Base-by-base conservation (phyloP, 2,888 invertebrate genomes). In the Pherbina coryleti region DNA sequence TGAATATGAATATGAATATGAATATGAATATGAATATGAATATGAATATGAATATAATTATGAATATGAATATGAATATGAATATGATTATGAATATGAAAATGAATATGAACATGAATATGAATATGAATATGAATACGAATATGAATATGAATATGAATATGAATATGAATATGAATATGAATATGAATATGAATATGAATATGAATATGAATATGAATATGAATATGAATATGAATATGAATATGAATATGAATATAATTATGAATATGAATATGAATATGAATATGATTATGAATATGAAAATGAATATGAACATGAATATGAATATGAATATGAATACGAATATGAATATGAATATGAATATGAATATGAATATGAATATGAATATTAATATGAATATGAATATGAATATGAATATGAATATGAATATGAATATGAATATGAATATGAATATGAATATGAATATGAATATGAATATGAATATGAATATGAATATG, bases 291-390 rank as follows among this genome's bases (percentile, higher is more conserved):
- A 55, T 5, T 55, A 55, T 55, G 55, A 55, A 19, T 55, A 55
- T 55, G 55, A 55, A 19, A 14, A 55, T 55, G 55, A 55, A 19
- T 55, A 55, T 55, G 55, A 55, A 19, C 17, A 55, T 55, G 55
- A 55, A 19, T 55, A 55, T 55, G 55, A 55, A 19, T 55, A 55
- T 55, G 55, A 55, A 19, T 55, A 55, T 55, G 55, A 55, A 19
- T 55, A 55, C 17, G 55, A 55, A 19, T 55, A 55, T 55, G 55
- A 55, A 19, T 55, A 55, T 55, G 55, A 55, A 19, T 55, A 55
- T 55, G 55, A 53, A n/a, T 53, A 53, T 53, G 53, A 53, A n/a
- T 53, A 53, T 53, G 53, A 53, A n/a, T 53, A 53, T 53, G 53
- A 53, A n/a, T 53, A 53, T 53, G 53, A 53, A n/a, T 53, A 53